Conservation (phyloP, 2,888 invertebrate species). For the Ormyrus rosae region DNA sequence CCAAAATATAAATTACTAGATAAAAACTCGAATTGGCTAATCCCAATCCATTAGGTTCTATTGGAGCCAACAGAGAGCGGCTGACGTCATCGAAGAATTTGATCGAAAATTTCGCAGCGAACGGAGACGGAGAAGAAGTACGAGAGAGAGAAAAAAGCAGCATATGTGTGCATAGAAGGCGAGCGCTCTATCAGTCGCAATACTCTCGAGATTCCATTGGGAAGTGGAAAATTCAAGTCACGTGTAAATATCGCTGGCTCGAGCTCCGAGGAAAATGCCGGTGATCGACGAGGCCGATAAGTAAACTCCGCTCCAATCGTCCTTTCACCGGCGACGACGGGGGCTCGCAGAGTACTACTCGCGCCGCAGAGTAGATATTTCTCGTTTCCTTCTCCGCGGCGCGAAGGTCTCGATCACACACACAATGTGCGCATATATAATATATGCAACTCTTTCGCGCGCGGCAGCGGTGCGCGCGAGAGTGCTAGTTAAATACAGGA, state of each 20-base stretch:
- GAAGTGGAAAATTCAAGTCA: constrained; percentile 49
- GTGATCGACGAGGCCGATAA: constrained; percentile 51
- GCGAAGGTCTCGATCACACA: constrained; percentile 44
- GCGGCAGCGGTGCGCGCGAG: not conserved
- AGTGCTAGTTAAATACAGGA: constrained; percentile 46
- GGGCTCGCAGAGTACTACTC: not conserved
- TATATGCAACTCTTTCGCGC: constrained; percentile 24
- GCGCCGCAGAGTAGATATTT: constrained; percentile 27
- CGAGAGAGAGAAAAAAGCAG: not conserved
- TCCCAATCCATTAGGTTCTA: constrained; percentile 26
- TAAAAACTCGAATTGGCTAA: constrained; percentile 31
- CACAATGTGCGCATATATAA: constrained; percentile 9
- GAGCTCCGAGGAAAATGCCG: constrained; percentile 43
- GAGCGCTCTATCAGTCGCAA: not conserved
- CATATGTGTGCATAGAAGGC: not conserved
- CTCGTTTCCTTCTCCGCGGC: constrained; percentile 10
- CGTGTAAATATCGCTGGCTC: constrained; percentile 38
- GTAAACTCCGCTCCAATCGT: constrained; percentile 50
- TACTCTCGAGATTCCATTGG: constrained; percentile 44
- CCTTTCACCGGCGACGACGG: constrained; percentile 47
- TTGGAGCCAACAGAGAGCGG: not conserved
- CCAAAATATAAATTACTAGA: constrained; percentile 7
- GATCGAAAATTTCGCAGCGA: constrained; percentile 7
- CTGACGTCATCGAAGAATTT: constrained; percentile 34
- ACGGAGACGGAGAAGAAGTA: not conserved